phyloP scores from a whole-genome alignment of 2,888 invertebrate genomes.

The Pyrochroa serraticornis region DNA sequence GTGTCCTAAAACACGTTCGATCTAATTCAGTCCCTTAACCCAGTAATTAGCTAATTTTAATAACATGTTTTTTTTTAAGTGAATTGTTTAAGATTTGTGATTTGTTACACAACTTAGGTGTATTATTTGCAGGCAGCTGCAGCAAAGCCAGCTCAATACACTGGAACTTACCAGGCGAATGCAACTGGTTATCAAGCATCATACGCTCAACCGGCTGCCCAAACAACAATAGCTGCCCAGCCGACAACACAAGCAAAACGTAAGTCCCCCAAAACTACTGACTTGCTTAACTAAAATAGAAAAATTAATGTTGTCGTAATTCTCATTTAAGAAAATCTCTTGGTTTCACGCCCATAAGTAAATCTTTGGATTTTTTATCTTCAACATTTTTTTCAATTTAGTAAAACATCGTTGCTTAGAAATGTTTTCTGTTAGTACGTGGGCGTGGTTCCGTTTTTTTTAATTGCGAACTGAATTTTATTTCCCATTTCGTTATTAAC shows the following conservation, averaged over 20 bases:
- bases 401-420: no score
- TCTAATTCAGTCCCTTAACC: no score
- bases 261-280: conserved; percentile 53
- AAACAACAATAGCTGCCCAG: conserved; percentile 64
- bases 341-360: not conserved
- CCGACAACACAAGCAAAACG: conserved; percentile 64
- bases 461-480: not conserved
- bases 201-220: conserved; percentile 61
- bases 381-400: conserved; percentile 1
- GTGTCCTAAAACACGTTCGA: no score
- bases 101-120: not conserved
- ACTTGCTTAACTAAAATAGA: no score
- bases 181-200: conserved; percentile 60
- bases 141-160: conserved; percentile 65
- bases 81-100: no score
- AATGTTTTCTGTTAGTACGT: no score
- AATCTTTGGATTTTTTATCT: not conserved
- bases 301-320: not conserved
- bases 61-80: no score
- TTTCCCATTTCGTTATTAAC: not conserved
- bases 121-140: conserved; percentile 52
- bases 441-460: not conserved
- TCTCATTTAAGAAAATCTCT: not conserved
- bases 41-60: no score
- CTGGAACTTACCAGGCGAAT: conserved; percentile 65